Base-by-base conservation (phyloP, 1,140 invertebrate genomes). In the Danaus plexippus region DNA sequence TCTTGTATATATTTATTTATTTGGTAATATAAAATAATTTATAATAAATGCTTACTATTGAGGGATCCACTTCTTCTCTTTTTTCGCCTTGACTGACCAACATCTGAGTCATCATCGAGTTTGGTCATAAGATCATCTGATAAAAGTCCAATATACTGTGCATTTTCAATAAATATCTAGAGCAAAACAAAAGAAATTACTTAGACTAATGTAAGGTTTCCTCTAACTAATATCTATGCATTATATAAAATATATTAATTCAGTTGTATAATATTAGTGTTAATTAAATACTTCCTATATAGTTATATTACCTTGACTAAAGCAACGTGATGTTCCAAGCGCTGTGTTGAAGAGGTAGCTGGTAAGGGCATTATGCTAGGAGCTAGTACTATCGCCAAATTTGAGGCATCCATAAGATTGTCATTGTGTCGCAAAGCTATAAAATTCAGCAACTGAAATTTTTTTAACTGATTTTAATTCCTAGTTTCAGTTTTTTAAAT, bases 311-410 rank as follows among this genome's bases (percentile, higher is more conserved):
- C 67, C 57, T 61, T 69, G 43, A 72, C 53, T 57, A 66, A 43
- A 41, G 66, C 85, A 9, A 92, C 88, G 79, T 92, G 92, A 57
- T 90, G 89, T 54, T 90, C 89, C 57, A 92, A 77, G 66, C 91
- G 87, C 44, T 88, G 87, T 47, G 90, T 88, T 43, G 90, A 87
- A 3, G 88, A 89, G 60, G 90, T 79, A 71, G 90, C 88, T 52
- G 90, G 88, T 15, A 93, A 73, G n/a, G 94, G 93, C 91, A 96
- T 94, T 47, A 97, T 87, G 75, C 94, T 95, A 10, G 95, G 95
- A 4, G 93, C 91, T 73, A 96, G 82, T 11, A 96, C 91, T 64
- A 95, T 92, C 1, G 95, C 92, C 43, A 96, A 82, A 80, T 96
- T 97, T 47, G 91, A 91, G 47, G 90, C 84, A 67, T 91, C 90